Base-by-base conservation (phyloP, 2,797 vertebrate species). In the Epinephelus malabaricus region DNA sequence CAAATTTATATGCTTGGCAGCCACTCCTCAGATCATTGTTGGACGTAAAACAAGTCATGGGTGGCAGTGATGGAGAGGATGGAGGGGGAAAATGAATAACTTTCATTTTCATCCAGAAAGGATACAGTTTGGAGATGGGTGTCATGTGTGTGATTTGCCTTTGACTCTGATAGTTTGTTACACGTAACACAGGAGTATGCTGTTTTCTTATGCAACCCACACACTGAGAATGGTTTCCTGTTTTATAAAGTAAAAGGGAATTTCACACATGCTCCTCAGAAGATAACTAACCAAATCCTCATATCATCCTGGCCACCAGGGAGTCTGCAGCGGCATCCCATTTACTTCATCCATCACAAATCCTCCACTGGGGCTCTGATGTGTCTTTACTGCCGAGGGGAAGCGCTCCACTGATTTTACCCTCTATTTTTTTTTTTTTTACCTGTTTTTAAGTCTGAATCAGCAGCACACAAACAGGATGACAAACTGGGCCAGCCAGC, bases 1-100 rank as follows among this genome's bases (percentile, higher is more conserved):
- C 84, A 84, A 54, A 85, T 86, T 79, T 83, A 89, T 76, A 0
- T n/a, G 56, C 82, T 78, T 83, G 85, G 83, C 87, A 79, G 82
- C 70, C 27, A 1, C 23, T 78, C 67, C 73, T 34, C 69, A 19
- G 67, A 86, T 89, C 86, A 76, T 81, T 69, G 78, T 69, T 79
- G 86, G 79, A 70, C 51, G 79, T 89, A 82, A 88, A 90, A 83
- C 73, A 78, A 83, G 69, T 68, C 56, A 40, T 6, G 70, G 76
- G 68, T 56, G 56, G 61, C 13, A 46, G 53, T 13, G 64, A 47
- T 13, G 64, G 59, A 66, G 49, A 19, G 47, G 61, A 45, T 2
- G n/a, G 60, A 45, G 64, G 49, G 46, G 23, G 51, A 61, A 60
- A 50, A 75, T 67, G 11, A 86, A 79, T 73, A 25, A 74, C 67